Evolutionary conservation across 2,797 vertebrate species (phyloP), one percentile per base, ranked within the genome.

Genomic region (Cyprinella venusta): DNA sequence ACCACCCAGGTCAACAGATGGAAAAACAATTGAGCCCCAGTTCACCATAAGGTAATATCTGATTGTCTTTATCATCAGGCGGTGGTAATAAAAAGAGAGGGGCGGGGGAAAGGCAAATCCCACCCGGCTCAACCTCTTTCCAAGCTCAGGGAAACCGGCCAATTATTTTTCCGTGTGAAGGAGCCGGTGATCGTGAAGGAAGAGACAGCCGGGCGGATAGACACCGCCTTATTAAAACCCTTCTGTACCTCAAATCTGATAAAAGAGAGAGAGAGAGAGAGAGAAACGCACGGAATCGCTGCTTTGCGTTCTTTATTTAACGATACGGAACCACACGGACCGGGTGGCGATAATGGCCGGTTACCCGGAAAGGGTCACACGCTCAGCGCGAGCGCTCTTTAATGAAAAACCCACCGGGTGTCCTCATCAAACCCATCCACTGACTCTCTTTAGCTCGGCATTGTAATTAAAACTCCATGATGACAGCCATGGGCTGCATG

Each of bases 131-230:
- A 89, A 76, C 0, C 75, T 79, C 63, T 89, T 81, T 92, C 85
- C 87, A 86, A 76, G 81, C 86, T 86, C 12, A 0, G 88, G 89
- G 86, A 92, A 92, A 92, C 89, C 90, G 86, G 89, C 89, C 92
- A 91, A 91, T 93, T 94, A 92, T 93, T 94, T 95, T 94, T 94
- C 90, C 93, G 89, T 92, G 89, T 94, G 86, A 93, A 89, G 86
- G 88, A 90, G 89, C 84, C 85, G 86, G 92, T 95, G 93, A 95
- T 94, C 88, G 90, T 89, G 89, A 90, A 91, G 84, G 92, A 91
- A 92, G 88, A 93, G 93, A 93, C 93, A 94, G 91, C 85, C 88
- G 90, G 84, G 88, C 85, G 87, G 88, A 90, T 91, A 93, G 90
- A 88, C 87, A 90, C 89, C 71, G 92, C 91, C 89, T 92, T 90